Evolutionary conservation across 2,797 vertebrate genomes (phyloP), one percentile per base, ranked within the genome.

Genomic region (Arremon brunneinucha): DNA sequence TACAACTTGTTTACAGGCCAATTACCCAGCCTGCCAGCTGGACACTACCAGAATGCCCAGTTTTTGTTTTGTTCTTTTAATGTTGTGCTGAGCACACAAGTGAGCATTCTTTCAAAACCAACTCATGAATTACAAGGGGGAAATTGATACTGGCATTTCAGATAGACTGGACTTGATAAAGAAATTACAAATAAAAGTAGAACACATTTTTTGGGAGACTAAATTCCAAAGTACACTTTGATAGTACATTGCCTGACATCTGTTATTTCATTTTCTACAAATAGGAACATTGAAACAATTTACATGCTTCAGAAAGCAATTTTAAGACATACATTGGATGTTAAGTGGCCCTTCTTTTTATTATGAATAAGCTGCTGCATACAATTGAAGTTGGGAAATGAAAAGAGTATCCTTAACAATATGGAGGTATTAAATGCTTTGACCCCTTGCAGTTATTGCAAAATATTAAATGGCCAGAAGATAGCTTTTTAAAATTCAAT

Each of bases 11-110:
- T 91, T 94, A 97, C 93, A 90, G 86, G 91, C 94, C 94, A 92
- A 85, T 71, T 89, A 67, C 71, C 83, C 23, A 2, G 83, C 74
- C 88, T 81, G 91, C 96, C 96, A 96, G 95, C 92, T 96, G 95
- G 87, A 92, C 89, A 92, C 30, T 76, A 53, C n/a, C 75, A 94
- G 94, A 96, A 95, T 57, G 85, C 85, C 85, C 94, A 93, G 79
- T 83, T 91, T 95, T 83, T 95, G 95, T 92, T 95, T 90, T 95
- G 89, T 76, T 92, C 89, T 93, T 81, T 86, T 88, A 53, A 77
- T 79, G 86, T 79, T 96, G 76, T 89, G 91, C 85, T 96, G 84
- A 95, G 83, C 77, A 95, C 82, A 96, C 94, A 96, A 96, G 71
- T 28, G 83, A 96, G 91, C 94, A 95, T 96, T 96, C 92, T 96